These are phyloP conservation scores for Rhincodon typus DNA, from an alignment of 2,797 vertebrate species.

Conservation along the genomic window DNA sequence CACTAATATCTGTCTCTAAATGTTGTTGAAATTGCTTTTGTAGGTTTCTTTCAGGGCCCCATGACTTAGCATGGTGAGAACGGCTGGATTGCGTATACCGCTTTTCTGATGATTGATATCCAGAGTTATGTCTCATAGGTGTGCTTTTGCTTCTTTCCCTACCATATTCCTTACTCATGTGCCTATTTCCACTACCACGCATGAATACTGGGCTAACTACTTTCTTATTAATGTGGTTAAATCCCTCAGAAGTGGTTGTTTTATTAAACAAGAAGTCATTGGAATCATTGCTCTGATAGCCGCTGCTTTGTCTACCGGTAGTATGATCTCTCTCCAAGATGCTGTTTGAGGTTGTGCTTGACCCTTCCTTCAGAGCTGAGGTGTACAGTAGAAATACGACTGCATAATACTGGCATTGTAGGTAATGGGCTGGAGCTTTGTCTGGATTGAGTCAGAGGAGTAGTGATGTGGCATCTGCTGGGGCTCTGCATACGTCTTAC, in stretches of 20 bases:
- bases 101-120: background rate
- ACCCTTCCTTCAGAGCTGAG: constrained; percentile 85
- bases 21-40: background rate
- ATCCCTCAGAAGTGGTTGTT: constrained; percentile 42
- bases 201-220: background rate
- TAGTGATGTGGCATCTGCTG: constrained; percentile 55
- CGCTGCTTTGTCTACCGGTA: constrained; percentile 49
- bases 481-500: constrained; percentile 68
- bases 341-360: constrained; percentile 79
- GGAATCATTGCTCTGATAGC: constrained; percentile 51
- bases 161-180: background rate
- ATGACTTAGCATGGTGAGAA: constrained; percentile 5
- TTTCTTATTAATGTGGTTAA: constrained; percentile 11
- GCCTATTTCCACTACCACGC: background rate
- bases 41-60: constrained; percentile 17
- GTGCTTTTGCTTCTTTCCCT: constrained; percentile 22
- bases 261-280: constrained; percentile 53
- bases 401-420: constrained; percentile 60
- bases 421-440: constrained; percentile 67
- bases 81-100: background rate
- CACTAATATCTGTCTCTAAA: background rate
- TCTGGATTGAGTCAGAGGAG: constrained; percentile 65
- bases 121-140: background rate
- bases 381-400: constrained; percentile 71
- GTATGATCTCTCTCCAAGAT: constrained; percentile 67